phyloP scores from a whole-genome alignment of 2,797 vertebrate genomes.

The Microchirus variegatus region DNA sequence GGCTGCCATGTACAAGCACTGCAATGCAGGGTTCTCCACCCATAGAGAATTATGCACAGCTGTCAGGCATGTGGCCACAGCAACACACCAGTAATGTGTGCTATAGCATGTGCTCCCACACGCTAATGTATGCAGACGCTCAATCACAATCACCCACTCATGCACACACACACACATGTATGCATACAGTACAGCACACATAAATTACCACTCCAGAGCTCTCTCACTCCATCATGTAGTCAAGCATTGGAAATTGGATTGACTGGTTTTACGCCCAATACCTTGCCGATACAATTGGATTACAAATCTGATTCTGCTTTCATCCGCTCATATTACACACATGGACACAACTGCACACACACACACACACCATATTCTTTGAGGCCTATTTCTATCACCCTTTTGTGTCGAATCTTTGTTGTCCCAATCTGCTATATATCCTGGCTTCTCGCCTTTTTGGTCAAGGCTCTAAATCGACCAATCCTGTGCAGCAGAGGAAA shows the following conservation, averaged over 20 bases:
- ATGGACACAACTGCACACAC: slow-evolving; percentile 14
- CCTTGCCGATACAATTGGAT: slow-evolving; percentile 63
- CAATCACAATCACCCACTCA: slow-evolving; percentile 22
- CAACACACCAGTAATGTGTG: slow-evolving; percentile 27
- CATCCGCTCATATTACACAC: slow-evolving; percentile 50
- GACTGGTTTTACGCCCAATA: slow-evolving; percentile 60
- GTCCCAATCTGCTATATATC: slow-evolving; percentile 18
- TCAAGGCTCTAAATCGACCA: slow-evolving; percentile 18
- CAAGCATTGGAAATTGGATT: slow-evolving; percentile 60
- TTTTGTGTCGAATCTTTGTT: slow-evolving; percentile 26
- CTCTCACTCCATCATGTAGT: slow-evolving; percentile 36
- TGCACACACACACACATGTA: slow-evolving; percentile 8
- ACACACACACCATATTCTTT: slow-evolving; percentile 21
- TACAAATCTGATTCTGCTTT: slow-evolving; percentile 57
- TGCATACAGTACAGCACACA: slow-evolving; percentile 7
- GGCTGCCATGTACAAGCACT: slow-evolving; percentile 56
- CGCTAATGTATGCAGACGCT: slow-evolving; percentile 32
- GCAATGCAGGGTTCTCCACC: slow-evolving; percentile 72
- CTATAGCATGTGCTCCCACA: slow-evolving; percentile 29
- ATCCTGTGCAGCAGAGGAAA: neutral
- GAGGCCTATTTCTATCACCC: slow-evolving; percentile 16
- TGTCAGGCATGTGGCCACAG: slow-evolving; percentile 59
- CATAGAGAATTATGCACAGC: slow-evolving; percentile 68
- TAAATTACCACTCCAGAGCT: slow-evolving; percentile 28
- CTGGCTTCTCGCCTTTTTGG: slow-evolving; percentile 20